Conservation (phyloP, 2,797 vertebrate genomes). For the Circus cinereus region DNA sequence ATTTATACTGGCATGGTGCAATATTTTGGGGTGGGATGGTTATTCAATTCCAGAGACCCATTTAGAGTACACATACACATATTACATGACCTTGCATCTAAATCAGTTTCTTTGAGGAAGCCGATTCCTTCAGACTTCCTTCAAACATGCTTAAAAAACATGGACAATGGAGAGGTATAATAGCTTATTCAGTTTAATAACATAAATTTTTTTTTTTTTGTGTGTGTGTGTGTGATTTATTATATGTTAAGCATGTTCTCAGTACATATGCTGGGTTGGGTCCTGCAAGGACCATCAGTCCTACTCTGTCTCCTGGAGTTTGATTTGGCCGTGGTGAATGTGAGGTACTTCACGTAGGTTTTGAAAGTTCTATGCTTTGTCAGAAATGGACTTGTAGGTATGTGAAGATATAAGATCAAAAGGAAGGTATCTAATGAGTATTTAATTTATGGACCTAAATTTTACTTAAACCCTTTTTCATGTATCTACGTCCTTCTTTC, state of each 20-base stretch:
- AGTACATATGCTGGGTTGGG: neutral
- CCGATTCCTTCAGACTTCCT: neutral
- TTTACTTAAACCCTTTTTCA: neutral
- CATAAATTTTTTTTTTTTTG: neutral
- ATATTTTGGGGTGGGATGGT: neutral
- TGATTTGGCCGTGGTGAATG: neutral
- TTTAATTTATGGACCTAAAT: neutral
- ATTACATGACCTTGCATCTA: neutral
- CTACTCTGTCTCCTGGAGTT: neutral
- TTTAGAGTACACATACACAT: neutral
- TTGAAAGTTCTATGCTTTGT: accelerated
- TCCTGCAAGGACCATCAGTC: neutral
- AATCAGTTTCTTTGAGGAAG: neutral
- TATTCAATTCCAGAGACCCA: neutral
- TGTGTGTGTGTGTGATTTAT: neutral
- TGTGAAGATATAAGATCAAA: neutral
- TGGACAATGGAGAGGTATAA: neutral
- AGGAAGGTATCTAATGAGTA: neutral
- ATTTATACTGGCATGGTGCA: neutral
- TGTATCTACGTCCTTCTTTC: neutral
- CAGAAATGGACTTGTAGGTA: neutral
- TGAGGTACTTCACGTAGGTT: neutral
- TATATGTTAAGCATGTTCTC: neutral
- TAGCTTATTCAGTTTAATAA: neutral
- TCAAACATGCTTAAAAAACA: neutral